Percentiles rank a stretch among this genome's conserved stretches.
phyloP scores from a whole-genome alignment of 2,113 vertebrate genomes.

The Salvelinus sp. region DNA sequence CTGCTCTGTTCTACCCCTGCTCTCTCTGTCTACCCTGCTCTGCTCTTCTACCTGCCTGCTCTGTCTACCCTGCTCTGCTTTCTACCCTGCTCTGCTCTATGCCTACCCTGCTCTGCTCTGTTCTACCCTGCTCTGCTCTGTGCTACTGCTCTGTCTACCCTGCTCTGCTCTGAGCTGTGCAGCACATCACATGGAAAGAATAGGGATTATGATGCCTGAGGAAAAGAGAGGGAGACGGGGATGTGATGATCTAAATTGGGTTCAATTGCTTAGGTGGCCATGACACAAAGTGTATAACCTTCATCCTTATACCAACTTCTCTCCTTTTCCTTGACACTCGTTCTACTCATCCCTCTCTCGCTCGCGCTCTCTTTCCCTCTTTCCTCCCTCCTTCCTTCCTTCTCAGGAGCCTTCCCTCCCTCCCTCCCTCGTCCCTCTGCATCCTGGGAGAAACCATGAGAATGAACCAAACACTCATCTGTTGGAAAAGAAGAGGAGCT shows the following conservation, averaged over 20 bases:
- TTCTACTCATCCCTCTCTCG: constrained; percentile 16
- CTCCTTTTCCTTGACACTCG: constrained; percentile 5
- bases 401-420: not conserved
- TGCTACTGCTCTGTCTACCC: no score
- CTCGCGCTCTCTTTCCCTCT: constrained; percentile 9
- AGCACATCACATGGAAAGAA: no score
- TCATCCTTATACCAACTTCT: not conserved
- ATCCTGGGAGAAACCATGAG: constrained; percentile 55
- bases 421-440: constrained; percentile 17
- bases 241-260: not conserved
- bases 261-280: no score
- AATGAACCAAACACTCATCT: constrained; percentile 46
- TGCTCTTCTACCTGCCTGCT: fast-evolving
- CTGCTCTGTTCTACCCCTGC: no score
- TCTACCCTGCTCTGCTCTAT: no score
- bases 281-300: not conserved
- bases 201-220: constrained; percentile 16
- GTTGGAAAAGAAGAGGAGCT: constrained; percentile 53
- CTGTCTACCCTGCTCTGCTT: no score
- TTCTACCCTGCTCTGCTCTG: no score
- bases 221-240: constrained; percentile 15
- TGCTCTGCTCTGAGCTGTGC: no score
- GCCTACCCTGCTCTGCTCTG: no score
- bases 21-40: no score
- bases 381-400: constrained; percentile 8